Percentiles rank a stretch among this genome's conserved stretches.
phyloP scores from a whole-genome alignment of 23 tunicate genomes.

The Aplidium turbinatum region DNA sequence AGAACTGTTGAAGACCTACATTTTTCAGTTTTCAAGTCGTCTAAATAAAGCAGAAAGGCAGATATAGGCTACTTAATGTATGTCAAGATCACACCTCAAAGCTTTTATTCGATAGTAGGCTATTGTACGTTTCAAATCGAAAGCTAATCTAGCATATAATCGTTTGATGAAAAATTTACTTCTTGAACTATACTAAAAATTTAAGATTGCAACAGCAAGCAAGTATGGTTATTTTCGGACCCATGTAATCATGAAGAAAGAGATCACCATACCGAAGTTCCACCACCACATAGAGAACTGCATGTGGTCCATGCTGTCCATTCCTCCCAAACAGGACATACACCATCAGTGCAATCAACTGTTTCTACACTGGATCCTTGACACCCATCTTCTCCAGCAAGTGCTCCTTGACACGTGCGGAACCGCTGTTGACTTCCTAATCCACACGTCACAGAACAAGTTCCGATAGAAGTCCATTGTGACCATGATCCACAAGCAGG shows the following conservation, averaged over 20 bases:
- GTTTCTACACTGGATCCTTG: slow-evolving; percentile 37
- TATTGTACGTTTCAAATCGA: neutral
- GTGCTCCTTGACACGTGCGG: slow-evolving; percentile 57
- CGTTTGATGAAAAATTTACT: too few relatives aligned
- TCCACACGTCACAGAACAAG: slow-evolving; percentile 55
- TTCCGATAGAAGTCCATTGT: slow-evolving; percentile 52
- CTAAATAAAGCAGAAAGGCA: neutral
- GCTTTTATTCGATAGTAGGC: too few relatives aligned
- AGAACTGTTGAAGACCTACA: neutral
- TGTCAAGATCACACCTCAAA: too few relatives aligned
- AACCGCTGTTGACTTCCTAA: slow-evolving; percentile 33
- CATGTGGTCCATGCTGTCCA: slow-evolving; percentile 68
- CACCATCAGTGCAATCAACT: slow-evolving; percentile 22
- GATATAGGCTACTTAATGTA: too few relatives aligned
- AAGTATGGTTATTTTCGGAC: too few relatives aligned
- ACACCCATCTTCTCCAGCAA: slow-evolving; percentile 62
- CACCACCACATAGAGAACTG: slow-evolving; percentile 63
- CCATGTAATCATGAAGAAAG: neutral
- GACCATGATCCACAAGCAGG: slow-evolving; percentile 57
- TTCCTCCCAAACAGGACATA: slow-evolving; percentile 61
- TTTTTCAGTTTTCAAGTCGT: neutral
- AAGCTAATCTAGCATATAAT: too few relatives aligned
- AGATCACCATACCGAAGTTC: slow-evolving; percentile 71
- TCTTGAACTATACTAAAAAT: too few relatives aligned
- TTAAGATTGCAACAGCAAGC: too few relatives aligned